Evolutionary conservation across 2,113 vertebrate species (phyloP), one percentile per base, ranked within the genome.

Genomic region (Mola mola): DNA sequence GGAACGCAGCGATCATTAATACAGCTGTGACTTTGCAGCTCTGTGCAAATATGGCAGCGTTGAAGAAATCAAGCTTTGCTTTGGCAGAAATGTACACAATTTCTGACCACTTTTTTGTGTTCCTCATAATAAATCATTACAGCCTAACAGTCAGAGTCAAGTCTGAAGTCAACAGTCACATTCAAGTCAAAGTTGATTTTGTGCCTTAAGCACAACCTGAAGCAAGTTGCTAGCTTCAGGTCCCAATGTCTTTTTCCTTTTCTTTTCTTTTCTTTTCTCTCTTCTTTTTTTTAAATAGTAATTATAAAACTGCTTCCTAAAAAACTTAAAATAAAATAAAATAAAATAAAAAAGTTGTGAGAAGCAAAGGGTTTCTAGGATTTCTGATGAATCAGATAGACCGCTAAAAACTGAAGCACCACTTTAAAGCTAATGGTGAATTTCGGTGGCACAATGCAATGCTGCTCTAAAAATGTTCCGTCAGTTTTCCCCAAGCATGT

Each of bases 401-500:
- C 65, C 70, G 50, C 78, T 72, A 71, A 82, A 85, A 84, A 77
- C 50, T 47, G 44, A 71, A 67, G 55, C 53, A 29, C 66, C 49
- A 56, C 83, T 82, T 72, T 71, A 77, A 71, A 64, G 66, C 64
- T 79, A 51, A 68, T 53, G 65, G 50, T 81, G 72, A 66, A 74
- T 74, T 75, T 58, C 65, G 42, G 62, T 46, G 52, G 63, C 73
- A 58, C 72, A 62, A 48, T 29, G 67, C 62, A 2, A 66, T 7
- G 11, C 60, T 41, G 72, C 77, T 79, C 72, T 55, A 75, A 79
- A 84, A 79, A 64, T 66, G 61, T 79, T 75, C 66, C 11, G 37
- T 65, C 64, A 25, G 41, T 76, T 82, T 82, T 77, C 79, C 78
- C 79, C 62, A 77, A 72, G 81, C 66, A 57, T 71, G 74, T 75